A percentile compares a stretch with the other conserved stretches of the same genome.
Conservation (phyloP, 1,140 invertebrate genomes). For the Ceratina japonica region DNA sequence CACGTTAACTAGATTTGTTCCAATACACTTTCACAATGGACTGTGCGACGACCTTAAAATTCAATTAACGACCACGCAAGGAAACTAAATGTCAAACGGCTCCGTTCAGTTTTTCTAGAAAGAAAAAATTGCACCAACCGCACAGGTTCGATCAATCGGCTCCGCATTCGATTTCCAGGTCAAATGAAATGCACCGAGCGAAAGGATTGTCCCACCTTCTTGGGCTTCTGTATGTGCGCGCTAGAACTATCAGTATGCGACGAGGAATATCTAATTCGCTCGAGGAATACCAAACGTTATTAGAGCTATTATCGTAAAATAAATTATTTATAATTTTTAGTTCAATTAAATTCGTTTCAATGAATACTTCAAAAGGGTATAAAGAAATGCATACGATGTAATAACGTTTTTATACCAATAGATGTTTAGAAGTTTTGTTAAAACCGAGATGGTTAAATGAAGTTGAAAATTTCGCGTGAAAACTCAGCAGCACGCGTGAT, state of each 20-base stretch:
- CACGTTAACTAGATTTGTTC: not conserved
- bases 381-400: too few relatives aligned
- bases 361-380: not conserved
- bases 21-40: slow-evolving; percentile 20
- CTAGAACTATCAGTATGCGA: slow-evolving; percentile 15
- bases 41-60: slow-evolving; percentile 7
- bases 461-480: too few relatives aligned
- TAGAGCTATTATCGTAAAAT: not conserved
- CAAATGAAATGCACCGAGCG: slow-evolving; percentile 36
- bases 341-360: not conserved
- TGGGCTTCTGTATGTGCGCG: not conserved
- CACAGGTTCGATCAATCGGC: slow-evolving; percentile 37
- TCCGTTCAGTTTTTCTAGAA: slow-evolving; percentile 47
- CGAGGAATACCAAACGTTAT: slow-evolving; percentile 20
- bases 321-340: not conserved
- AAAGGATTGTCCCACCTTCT: slow-evolving; percentile 40
- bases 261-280: slow-evolving; percentile 26
- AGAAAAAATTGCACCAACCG: slow-evolving; percentile 42
- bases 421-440: too few relatives aligned
- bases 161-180: slow-evolving; percentile 53
- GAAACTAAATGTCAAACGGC: slow-evolving; percentile 64
- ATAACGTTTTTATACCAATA: too few relatives aligned
- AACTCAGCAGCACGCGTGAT: too few relatives aligned
- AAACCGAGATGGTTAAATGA: too few relatives aligned
- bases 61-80: slow-evolving; percentile 38